These are phyloP conservation scores for Eledone cirrhosa DNA, from an alignment of 2,888 invertebrate species.

Conservation along the genomic window DNA sequence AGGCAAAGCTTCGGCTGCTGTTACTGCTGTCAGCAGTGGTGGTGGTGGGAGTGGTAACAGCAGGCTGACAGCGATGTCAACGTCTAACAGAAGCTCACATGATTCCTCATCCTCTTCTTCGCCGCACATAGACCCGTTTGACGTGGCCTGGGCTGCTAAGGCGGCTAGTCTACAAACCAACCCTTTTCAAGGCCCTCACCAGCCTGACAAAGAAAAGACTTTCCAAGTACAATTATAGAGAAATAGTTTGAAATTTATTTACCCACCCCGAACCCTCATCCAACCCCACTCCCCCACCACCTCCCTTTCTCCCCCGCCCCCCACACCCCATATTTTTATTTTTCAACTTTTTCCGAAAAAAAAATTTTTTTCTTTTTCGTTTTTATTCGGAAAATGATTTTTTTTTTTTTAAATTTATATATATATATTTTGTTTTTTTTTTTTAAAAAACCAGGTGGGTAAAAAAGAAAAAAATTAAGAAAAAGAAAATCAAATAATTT, in stretches of 20 bases:
- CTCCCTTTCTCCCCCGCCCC: no score
- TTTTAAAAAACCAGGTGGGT: background rate
- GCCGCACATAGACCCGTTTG: slow-evolving; percentile 76
- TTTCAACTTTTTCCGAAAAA: no score
- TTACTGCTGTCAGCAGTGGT: slow-evolving; percentile 32
- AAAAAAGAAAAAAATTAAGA: background rate
- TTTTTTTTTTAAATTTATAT: no score
- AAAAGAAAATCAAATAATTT: background rate
- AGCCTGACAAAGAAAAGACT: slow-evolving; percentile 42
- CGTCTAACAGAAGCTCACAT: slow-evolving; percentile 39
- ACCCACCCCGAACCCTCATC: background rate
- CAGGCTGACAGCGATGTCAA: slow-evolving; percentile 25
- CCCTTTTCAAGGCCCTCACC: slow-evolving; percentile 37
- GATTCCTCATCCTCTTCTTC: slow-evolving; percentile 26
- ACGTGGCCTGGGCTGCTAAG: slow-evolving; percentile 83
- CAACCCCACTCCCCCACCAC: no score
- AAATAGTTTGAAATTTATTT: background rate
- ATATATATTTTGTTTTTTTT: no score
- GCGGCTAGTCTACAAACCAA: slow-evolving; percentile 69
- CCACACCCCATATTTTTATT: no score
- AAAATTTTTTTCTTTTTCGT: no score
- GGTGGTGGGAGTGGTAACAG: slow-evolving; percentile 29
- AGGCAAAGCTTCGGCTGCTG: slow-evolving; percentile 35
- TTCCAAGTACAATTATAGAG: slow-evolving; percentile 44
- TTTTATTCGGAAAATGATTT: no score